A percentile compares a stretch with the other conserved stretches of the same genome.
These are phyloP conservation scores for Bhutanitis thaidina DNA, from an alignment of 2,888 invertebrate species.

Conservation along the genomic window DNA sequence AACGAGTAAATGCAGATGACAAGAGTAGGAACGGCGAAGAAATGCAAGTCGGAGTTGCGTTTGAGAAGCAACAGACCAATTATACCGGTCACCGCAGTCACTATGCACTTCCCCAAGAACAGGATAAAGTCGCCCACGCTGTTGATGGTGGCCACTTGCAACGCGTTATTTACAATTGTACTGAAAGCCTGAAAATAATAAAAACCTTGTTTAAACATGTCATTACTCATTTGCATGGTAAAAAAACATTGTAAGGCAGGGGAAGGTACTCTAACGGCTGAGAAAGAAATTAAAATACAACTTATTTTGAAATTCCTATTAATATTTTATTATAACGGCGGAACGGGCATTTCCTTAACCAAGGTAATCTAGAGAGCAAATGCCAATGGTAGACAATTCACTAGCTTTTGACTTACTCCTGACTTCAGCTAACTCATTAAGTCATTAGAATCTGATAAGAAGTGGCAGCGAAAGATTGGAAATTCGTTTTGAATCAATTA, in stretches of 20 bases:
- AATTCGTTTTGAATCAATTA: background rate
- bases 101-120: conserved; percentile 89
- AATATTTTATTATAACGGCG: too few relatives aligned
- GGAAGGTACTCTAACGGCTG: too few relatives aligned
- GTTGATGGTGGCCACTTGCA: conserved; percentile 95
- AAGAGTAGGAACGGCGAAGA: conserved; percentile 92
- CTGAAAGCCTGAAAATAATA: conserved; percentile 86
- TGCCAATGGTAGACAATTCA: background rate
- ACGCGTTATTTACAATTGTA: conserved; percentile 88
- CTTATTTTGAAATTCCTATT: too few relatives aligned
- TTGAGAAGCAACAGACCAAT: conserved; percentile 88
- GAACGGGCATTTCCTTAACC: too few relatives aligned
- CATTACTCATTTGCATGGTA: too few relatives aligned
- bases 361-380: too few relatives aligned
- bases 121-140: conserved; percentile 95
- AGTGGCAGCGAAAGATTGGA: background rate
- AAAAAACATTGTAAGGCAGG: too few relatives aligned
- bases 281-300: too few relatives aligned
- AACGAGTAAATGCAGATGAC: conserved; percentile 92
- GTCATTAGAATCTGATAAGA: background rate
- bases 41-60: conserved; percentile 85
- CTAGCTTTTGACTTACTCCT: background rate
- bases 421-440: background rate
- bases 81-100: conserved; percentile 90
- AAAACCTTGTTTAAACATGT: too few relatives aligned